Evolutionary conservation across 53 echinoderm and acorn worm genomes (phyloP).

Genomic region (Stichopus horrens): DNA sequence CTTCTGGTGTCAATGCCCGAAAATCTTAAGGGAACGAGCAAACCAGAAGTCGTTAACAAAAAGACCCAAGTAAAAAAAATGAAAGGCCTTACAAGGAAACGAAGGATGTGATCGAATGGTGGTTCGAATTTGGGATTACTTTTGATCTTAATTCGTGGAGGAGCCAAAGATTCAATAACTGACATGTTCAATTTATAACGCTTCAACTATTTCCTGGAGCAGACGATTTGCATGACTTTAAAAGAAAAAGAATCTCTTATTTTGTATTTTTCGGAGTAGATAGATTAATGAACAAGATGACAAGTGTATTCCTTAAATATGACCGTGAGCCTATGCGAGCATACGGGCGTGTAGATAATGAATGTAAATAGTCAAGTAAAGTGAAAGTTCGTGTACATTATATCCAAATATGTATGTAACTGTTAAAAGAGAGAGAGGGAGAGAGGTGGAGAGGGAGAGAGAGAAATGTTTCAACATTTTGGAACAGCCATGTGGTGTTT

Average conservation of each 20-base stretch:
- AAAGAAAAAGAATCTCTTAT: not conserved
- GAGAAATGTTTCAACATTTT: too few species aligned
- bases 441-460: too few species aligned
- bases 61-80: not conserved
- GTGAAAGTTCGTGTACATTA: not conserved
- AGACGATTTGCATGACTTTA: constrained; percentile 11
- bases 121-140: not conserved
- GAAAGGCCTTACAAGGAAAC: not conserved
- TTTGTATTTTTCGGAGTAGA: not conserved
- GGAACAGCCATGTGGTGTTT: too few species aligned
- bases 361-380: not conserved
- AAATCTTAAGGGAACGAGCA: constrained; percentile 1
- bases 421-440: too few species aligned
- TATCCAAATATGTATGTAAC: not conserved
- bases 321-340: not conserved
- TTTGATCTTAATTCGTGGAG: not conserved
- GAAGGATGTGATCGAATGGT: not conserved
- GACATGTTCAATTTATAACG: constrained; percentile 27
- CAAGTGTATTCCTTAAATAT: not conserved
- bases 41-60: not conserved
- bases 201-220: not conserved
- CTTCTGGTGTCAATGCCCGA: constrained; percentile 28
- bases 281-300: not conserved
- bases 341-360: not conserved
- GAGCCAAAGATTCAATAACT: constrained; percentile 29